A percentile compares a stretch with the other conserved stretches of the same genome.
Evolutionary conservation across 2,888 invertebrate species (phyloP).

Genomic region (Unio delphinus): DNA sequence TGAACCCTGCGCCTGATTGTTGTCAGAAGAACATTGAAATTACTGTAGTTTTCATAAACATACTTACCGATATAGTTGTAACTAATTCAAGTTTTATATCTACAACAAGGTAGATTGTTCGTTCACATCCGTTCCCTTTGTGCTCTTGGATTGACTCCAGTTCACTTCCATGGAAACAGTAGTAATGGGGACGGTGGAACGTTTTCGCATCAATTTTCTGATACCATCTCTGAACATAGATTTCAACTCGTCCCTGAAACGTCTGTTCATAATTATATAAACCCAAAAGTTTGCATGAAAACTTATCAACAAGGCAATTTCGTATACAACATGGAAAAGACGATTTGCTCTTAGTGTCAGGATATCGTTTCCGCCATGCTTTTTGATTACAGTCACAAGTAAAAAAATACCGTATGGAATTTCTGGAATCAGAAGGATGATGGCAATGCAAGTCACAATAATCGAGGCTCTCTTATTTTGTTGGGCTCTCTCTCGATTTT

Average conservation of each 20-base stretch:
- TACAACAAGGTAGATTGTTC: too few species aligned
- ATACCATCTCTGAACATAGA: too few species aligned
- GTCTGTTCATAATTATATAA: slow-evolving; percentile 23
- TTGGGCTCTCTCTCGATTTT: slow-evolving; percentile 8
- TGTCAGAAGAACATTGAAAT: too few species aligned
- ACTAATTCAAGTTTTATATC: too few species aligned
- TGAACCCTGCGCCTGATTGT: too few species aligned
- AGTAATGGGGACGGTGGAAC: too few species aligned
- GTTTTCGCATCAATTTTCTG: too few species aligned
- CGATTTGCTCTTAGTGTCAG: slow-evolving; percentile 14
- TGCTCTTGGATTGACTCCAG: too few species aligned
- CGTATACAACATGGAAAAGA: slow-evolving; percentile 13
- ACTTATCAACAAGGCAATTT: slow-evolving; percentile 21
- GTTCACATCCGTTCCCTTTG: too few species aligned
- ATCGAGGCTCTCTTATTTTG: slow-evolving; percentile 23
- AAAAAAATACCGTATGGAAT: slow-evolving; percentile 27
- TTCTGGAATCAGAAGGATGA: slow-evolving; percentile 29
- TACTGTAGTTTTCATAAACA: too few species aligned
- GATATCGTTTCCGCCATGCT: slow-evolving; percentile 1
- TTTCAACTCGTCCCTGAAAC: slow-evolving; percentile 6
- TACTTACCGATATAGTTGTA: too few species aligned
- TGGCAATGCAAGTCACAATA: slow-evolving; percentile 26
- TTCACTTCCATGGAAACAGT: too few species aligned
- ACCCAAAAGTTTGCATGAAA: slow-evolving; percentile 40
- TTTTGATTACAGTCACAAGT: slow-evolving; percentile 9